Evolutionary conservation across 2,888 invertebrate species (phyloP), one percentile per base, ranked within the genome.

Genomic region (Aquatica leii): DNA sequence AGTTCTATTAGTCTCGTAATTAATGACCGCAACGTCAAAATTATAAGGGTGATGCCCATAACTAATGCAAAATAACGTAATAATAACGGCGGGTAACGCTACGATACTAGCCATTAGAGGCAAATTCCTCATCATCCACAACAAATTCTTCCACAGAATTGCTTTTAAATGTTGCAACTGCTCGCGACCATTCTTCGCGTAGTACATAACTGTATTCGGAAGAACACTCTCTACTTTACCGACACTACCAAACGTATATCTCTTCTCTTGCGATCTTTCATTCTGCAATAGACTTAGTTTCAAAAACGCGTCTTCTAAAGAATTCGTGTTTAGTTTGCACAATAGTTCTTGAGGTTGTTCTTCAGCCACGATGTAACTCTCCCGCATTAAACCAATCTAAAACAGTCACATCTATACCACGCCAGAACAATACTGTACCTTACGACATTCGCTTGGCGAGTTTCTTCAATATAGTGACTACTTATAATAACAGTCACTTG

Each of bases 391-490:
- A 0, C 93, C 94, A 74, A 94, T 93, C 92, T 92, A 76, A 9
- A 74, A 73, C 12, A 41, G 20, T 6, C 11, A n/a, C 8, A 1
- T 17, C 17, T 0, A 15, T 14, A n/a, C n/a, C 0, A n/a, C n/a
- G n/a, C n/a, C n/a, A n/a, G n/a, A 31, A 20, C 0, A 31, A 3
- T 12, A 18, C 4, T 24, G n/a, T 15, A 9, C 85, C 89, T 87
- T 81, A 92, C 91, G 75, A 90, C 86, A 73, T 89, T 87, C 14
- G 94, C 94, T 80, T 94, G 93, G 70, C 92, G 87, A 0, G 94
- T 93, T 78, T 94, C 94, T 68, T 94, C 94, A 68, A 94, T 94
- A 76, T 94, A 94, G 83, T 94, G 94, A 5, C 94, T 94, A 1
- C 94, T 94, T 65, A 94, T 92, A 70, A 94, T 94, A 55, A 93